Conservation (phyloP, 2,113 vertebrate genomes). For the Chauna torquata region DNA sequence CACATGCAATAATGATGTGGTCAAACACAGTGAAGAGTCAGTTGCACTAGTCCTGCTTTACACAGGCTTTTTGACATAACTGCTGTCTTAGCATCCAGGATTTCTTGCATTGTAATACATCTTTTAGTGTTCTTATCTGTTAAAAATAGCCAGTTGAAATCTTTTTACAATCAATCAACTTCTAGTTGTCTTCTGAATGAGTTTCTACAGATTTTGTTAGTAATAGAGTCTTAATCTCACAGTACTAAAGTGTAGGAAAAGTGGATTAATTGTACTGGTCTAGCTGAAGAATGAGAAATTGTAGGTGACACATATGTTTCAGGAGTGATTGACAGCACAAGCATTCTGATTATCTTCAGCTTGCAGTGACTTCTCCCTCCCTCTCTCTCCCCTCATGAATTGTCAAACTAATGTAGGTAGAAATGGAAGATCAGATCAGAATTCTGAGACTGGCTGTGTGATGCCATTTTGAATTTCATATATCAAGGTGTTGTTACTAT, state of each 20-base stretch:
- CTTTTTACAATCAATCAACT: not conserved
- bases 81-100: not conserved
- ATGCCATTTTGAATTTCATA: not conserved
- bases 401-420: not conserved
- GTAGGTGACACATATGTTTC: not conserved
- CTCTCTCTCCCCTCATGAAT: not conserved
- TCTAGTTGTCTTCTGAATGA: not conserved
- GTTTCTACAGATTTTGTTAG: not conserved
- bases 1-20: not conserved
- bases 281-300: not conserved
- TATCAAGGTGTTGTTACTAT: not conserved
- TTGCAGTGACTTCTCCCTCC: not conserved
- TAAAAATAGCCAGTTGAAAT: not conserved
- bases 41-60: not conserved
- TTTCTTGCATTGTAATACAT: not conserved
- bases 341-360: not conserved
- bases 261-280: not conserved
- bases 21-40: not conserved
- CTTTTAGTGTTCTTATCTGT: not conserved
- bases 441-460: not conserved
- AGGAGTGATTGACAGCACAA: conserved; percentile 17
- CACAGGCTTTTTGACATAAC: not conserved
- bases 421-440: not conserved
- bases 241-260: not conserved
- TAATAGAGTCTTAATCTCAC: not conserved